These are phyloP conservation scores for Tethya wilhelma DNA, from an alignment of 37 sponge, comb jelly and placozoan genomes.

Conservation along the genomic window DNA sequence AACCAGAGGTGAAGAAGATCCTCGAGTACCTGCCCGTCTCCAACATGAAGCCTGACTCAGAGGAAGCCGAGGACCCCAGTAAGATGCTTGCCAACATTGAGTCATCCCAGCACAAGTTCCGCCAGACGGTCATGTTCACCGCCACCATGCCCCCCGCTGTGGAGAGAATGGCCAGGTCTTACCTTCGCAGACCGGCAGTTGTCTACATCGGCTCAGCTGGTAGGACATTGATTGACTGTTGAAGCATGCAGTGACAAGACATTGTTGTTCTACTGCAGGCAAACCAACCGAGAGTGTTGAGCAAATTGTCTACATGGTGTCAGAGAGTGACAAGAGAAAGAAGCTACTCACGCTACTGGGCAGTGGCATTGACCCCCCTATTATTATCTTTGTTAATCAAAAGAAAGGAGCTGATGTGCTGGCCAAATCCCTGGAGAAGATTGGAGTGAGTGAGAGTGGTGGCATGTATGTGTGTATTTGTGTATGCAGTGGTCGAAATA, in stretches of 20 bases:
- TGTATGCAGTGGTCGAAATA: no score
- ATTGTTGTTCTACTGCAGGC: conserved; percentile 43
- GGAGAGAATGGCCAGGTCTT: conserved; percentile 90
- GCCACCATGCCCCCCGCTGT: conserved; percentile 99
- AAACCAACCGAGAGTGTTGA: conserved; percentile 92
- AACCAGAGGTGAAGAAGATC: conserved; percentile 98
- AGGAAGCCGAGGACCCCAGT: conserved; percentile 92
- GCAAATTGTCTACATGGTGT: conserved; percentile 86
- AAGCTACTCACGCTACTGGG: conserved; percentile 72
- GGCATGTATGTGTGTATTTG: no score
- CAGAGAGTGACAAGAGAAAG: conserved; percentile 88
- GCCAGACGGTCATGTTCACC: conserved; percentile 99
- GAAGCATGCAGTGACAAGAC: not conserved
- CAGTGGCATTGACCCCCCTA: conserved; percentile 92
- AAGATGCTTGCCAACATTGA: conserved; percentile 79
- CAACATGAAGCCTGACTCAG: conserved; percentile 86
- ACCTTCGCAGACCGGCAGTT: conserved; percentile 93
- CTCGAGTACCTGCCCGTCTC: conserved; percentile 90
- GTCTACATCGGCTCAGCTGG: conserved; percentile 97
- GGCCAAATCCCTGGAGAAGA: conserved; percentile 94
- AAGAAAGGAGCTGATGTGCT: conserved; percentile 98
- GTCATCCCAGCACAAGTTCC: conserved; percentile 84
- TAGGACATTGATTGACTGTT: conserved; percentile 5
- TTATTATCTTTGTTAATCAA: conserved; percentile 98
- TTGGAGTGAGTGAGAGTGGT: conserved; percentile 66